Evolutionary conservation across 2,888 invertebrate species (phyloP).

Genomic region (Stenurella melanura): DNA sequence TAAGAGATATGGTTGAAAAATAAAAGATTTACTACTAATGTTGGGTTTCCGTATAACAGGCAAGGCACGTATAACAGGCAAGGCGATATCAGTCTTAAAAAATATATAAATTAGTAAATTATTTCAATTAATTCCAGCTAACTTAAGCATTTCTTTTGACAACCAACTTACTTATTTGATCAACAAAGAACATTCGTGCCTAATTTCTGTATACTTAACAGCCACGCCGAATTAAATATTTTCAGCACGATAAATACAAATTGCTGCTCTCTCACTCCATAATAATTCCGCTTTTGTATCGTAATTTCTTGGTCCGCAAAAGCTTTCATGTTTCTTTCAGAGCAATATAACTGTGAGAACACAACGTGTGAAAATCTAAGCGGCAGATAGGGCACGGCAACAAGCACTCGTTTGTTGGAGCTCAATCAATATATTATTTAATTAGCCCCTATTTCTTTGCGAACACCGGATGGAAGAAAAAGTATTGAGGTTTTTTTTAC

Average conservation of each 20-base stretch:
- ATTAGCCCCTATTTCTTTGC: conserved; percentile 24
- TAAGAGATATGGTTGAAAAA: too few relatives aligned
- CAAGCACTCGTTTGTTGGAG: background rate
- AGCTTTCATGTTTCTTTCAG: conserved; percentile 26
- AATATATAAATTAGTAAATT: too few relatives aligned
- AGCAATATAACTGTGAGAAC: conserved; percentile 13
- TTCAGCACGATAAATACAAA: conserved; percentile 5
- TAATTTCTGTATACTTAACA: conserved; percentile 14
- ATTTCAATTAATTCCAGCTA: background rate
- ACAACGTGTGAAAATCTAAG: conserved; percentile 22
- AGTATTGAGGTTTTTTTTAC: background rate
- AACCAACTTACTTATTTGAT: background rate
- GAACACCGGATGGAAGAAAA: background rate
- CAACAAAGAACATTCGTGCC: conserved; percentile 1
- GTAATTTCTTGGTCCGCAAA: conserved; percentile 15
- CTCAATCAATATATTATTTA: conserved; percentile 27
- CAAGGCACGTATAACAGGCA: too few relatives aligned
- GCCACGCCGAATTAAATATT: conserved; percentile 5
- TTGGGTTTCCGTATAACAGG: too few relatives aligned
- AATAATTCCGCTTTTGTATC: conserved; percentile 19
- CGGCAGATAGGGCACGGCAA: conserved; percentile 13
- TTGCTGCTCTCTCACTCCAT: conserved; percentile 5
- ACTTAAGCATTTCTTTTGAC: background rate
- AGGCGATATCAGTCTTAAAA: too few relatives aligned
- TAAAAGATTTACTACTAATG: too few relatives aligned